These are phyloP conservation scores for Tipula unca DNA, from an alignment of 2,888 invertebrate genomes.

Conservation along the genomic window DNA sequence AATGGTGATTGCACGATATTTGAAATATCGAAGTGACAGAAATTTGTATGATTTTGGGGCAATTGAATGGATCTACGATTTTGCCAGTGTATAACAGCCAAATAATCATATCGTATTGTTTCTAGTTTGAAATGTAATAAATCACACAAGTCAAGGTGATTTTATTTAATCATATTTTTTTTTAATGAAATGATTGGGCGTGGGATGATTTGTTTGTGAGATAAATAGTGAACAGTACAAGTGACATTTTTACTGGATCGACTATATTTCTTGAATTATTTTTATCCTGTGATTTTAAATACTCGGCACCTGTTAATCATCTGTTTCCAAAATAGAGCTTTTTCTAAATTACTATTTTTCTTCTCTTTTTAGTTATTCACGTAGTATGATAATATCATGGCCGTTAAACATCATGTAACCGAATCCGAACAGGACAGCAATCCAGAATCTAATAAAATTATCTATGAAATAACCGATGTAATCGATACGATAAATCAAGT, in stretches of 20 bases:
- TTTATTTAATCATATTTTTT: background rate
- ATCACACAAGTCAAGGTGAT: background rate
- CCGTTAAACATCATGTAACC: slow-evolving; percentile 20
- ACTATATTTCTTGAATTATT: background rate
- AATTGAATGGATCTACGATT: background rate
- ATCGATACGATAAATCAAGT: background rate
- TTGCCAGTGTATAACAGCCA: background rate
- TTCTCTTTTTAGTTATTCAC: background rate
- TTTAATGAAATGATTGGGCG: background rate
- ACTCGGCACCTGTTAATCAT: background rate
- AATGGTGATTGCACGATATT: background rate
- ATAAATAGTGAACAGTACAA: background rate
- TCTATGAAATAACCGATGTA: background rate
- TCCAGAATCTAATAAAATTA: background rate
- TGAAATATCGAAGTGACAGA: background rate
- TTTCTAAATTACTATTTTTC: background rate
- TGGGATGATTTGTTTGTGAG: background rate
- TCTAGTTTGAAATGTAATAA: background rate
- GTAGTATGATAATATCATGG: slow-evolving; percentile 16
- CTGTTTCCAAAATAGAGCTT: background rate
- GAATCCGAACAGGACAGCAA: background rate
- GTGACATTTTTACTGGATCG: background rate
- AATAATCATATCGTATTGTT: background rate
- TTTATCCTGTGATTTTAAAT: background rate
- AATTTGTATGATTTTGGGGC: background rate